Conservation (phyloP, 1,140 invertebrate species). For the Ceratoteleas bidentatus region DNA sequence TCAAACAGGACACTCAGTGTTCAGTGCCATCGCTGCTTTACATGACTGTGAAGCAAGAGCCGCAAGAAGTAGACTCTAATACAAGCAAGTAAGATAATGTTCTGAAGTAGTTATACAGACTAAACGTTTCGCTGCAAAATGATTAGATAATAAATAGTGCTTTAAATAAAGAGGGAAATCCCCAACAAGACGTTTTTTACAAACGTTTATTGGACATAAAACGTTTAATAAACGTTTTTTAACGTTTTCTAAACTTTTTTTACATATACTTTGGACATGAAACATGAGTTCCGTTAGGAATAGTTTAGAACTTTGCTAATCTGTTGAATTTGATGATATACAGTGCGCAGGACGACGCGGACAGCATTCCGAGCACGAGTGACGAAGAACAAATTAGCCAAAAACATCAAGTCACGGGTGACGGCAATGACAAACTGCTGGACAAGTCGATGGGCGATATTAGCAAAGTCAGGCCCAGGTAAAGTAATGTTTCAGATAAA, state of each 20-base stretch:
- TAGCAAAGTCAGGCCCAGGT: constrained; percentile 54
- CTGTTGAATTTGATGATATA: neutral
- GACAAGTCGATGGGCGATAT: constrained; percentile 41
- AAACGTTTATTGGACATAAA: too few relatives aligned
- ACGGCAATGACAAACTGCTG: constrained; percentile 29
- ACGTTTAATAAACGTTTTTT: too few relatives aligned
- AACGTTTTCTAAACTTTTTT: too few relatives aligned
- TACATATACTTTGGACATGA: too few relatives aligned
- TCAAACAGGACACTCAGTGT: constrained; percentile 70
- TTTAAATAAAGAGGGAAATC: too few relatives aligned
- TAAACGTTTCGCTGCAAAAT: neutral
- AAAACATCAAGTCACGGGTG: constrained; percentile 32
- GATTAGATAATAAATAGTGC: too few relatives aligned
- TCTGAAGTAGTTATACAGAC: neutral
- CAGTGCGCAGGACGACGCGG: constrained; percentile 51
- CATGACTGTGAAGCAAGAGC: constrained; percentile 81
- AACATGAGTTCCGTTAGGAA: too few relatives aligned
- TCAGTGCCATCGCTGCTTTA: constrained; percentile 71
- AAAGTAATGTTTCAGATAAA: neutral
- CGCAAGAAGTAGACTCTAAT: constrained; percentile 75
- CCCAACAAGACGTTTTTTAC: too few relatives aligned
- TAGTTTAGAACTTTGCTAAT: too few relatives aligned
- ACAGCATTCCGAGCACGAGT: constrained; percentile 45
- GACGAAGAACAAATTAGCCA: constrained; percentile 53
- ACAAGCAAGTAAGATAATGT: constrained; percentile 36